Percentiles rank a stretch among this genome's conserved stretches.
These are phyloP conservation scores for Tinea trinotella DNA, from an alignment of 2,888 invertebrate genomes.

Conservation along the genomic window DNA sequence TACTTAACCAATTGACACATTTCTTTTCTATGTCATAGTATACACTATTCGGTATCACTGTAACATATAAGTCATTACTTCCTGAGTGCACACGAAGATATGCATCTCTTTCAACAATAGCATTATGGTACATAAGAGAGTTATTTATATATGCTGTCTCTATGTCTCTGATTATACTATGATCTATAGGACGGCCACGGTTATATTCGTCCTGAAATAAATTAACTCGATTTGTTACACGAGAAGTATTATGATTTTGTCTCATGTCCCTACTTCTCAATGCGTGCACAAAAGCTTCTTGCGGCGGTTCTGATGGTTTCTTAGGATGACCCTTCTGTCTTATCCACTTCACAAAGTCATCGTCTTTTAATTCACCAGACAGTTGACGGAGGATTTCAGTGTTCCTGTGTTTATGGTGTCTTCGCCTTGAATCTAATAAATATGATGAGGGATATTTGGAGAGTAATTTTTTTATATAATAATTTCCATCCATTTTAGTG, in stretches of 20 bases:
- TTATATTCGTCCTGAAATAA: too few relatives aligned
- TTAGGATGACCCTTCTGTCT: not conserved
- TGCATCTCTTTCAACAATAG: not conserved
- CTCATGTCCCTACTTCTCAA: not conserved
- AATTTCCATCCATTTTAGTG: not conserved
- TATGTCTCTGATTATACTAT: too few relatives aligned
- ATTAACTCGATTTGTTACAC: too few relatives aligned
- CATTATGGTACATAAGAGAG: not conserved
- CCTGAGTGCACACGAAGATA: slow-evolving; percentile 41
- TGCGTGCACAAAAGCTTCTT: not conserved
- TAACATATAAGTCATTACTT: slow-evolving; percentile 37
- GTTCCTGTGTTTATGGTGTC: not conserved
- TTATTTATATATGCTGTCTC: not conserved
- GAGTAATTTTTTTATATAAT: not conserved
- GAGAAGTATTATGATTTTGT: not conserved
- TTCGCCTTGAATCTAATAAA: not conserved
- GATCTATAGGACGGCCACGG: too few relatives aligned
- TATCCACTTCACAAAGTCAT: slow-evolving; percentile 4
- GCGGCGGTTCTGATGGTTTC: not conserved
- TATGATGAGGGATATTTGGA: not conserved
- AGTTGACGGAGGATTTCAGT: not conserved
- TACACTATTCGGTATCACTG: slow-evolving; percentile 48
- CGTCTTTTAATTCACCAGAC: not conserved
- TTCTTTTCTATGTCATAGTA: slow-evolving; percentile 46
- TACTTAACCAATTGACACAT: slow-evolving; percentile 57